phyloP scores from a whole-genome alignment of 1,140 invertebrate species.

The Camponotus vicinus region DNA sequence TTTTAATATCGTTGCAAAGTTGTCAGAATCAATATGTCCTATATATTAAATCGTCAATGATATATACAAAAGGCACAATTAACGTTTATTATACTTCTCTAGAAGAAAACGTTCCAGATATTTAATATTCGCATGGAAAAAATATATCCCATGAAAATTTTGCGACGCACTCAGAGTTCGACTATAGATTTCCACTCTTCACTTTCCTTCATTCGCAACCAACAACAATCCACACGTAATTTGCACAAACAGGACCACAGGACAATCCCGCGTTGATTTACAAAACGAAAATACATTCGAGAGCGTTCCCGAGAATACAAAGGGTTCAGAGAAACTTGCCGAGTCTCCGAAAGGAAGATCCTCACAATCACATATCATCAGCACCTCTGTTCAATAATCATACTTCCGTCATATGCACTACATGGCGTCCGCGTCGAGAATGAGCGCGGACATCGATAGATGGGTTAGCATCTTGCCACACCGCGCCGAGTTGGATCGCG shows the following conservation, averaged over 20 bases:
- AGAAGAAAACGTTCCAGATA: not conserved
- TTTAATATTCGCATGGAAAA: not conserved
- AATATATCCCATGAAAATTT: not conserved
- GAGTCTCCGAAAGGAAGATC: not conserved
- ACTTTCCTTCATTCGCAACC: not conserved
- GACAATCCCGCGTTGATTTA: slow-evolving; percentile 4
- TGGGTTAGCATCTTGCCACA: slow-evolving; percentile 80
- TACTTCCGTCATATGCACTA: slow-evolving; percentile 81
- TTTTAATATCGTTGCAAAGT: slow-evolving; percentile 10
- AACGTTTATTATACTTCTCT: not conserved
- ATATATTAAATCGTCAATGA: not conserved
- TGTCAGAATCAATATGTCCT: not conserved
- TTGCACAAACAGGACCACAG: not conserved
- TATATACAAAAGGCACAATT: not conserved
- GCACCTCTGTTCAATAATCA: slow-evolving; percentile 56
- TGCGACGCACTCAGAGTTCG: not conserved
- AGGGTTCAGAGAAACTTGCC: slow-evolving; percentile 17
- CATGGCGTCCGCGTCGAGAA: slow-evolving; percentile 84
- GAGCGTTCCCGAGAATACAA: not conserved
- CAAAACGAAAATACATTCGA: slow-evolving; percentile 23
- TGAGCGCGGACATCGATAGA: slow-evolving; percentile 84
- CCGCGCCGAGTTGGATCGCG: slow-evolving; percentile 44
- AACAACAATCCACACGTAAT: not conserved
- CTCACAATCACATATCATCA: slow-evolving; percentile 43
- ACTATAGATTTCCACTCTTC: slow-evolving; percentile 1